A percentile compares a stretch with the other conserved stretches of the same genome.
phyloP scores from a whole-genome alignment of 2,888 invertebrate species.

The Rhaphigaster nebulosa region DNA sequence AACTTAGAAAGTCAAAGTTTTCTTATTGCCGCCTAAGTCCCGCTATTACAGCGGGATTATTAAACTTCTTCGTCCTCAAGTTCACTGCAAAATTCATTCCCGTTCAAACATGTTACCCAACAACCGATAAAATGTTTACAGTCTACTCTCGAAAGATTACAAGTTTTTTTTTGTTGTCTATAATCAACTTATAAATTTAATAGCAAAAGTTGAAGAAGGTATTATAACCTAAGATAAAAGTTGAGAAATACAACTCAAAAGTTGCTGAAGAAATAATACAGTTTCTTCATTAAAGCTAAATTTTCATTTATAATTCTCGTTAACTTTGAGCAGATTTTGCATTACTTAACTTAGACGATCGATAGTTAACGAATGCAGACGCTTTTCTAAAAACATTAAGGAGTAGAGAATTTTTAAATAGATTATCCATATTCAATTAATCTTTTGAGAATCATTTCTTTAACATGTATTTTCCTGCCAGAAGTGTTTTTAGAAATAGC shows the following conservation, averaged over 20 bases:
- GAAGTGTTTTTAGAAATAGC: too few species aligned
- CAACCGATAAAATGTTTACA: constrained; percentile 35
- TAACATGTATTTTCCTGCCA: too few species aligned
- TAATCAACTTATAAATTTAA: constrained; percentile 27
- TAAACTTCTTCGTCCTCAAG: constrained; percentile 26
- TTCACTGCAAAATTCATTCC: constrained; percentile 2
- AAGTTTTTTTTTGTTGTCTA: neutral
- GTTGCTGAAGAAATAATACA: neutral
- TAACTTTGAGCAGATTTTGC: neutral
- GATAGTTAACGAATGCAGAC: too few species aligned
- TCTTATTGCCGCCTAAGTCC: constrained; percentile 38
- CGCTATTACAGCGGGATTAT: constrained; percentile 26
- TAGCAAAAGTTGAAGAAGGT: constrained; percentile 1
- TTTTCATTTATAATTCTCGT: neutral
- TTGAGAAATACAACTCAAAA: neutral
- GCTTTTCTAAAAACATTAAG: neutral
- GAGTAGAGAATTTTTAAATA: too few species aligned
- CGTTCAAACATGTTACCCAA: constrained; percentile 12
- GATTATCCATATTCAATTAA: too few species aligned
- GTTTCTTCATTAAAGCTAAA: constrained; percentile 10
- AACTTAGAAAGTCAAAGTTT: constrained; percentile 45
- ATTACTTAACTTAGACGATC: neutral
- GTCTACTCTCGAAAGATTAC: constrained; percentile 4
- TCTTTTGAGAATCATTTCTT: too few species aligned
- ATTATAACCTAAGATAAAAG: constrained; percentile 2